Base-by-base conservation (phyloP, 2,797 vertebrate genomes). In the Chaetophractus vellerosus region DNA sequence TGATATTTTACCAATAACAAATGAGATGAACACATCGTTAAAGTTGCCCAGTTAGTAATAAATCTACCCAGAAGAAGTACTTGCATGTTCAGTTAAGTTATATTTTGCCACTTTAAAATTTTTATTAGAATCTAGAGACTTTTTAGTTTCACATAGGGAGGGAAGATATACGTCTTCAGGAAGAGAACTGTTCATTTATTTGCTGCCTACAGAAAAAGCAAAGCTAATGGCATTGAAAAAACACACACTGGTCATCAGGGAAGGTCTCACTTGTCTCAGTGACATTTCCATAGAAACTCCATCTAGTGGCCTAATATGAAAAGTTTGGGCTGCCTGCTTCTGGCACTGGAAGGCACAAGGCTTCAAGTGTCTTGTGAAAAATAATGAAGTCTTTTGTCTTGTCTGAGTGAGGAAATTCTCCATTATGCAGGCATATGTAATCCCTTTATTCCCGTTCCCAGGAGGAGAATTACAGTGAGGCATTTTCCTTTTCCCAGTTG, bases 301-400 rank as follows among this genome's bases (percentile, higher is more conserved):
- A 94, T 86, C 90, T 96, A 84, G 88, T 55, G 81, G 94, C 45
- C 91, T 82, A 26, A 82, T 85, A 59, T 68, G 68, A 86, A 82
- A 85, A 61, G 61, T 78, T 4, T 6, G 33, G 41, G 82, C 52
- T 24, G 61, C 38, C 75, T 80, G 72, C n/a, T 90, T 93, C 90
- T 92, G 71, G 61, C 88, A 86, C 12, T 33, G 16, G 68, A 66
- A 96, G 50, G 75, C 79, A 94, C 90, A 93, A 64, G 74, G 75
- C 85, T 92, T 90, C 90, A 86, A 95, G 87, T 87, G 92, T 93
- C 96, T 96, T 88, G 71, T 96, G 93, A 92, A 97, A 97, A 94
- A 97, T 89, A 96, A 96, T 97, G 93, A 97, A 97, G 95, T 84
- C 95, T 97, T 98, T 97, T 97, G 97, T 97, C 90, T 97, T 96